phyloP scores from a whole-genome alignment of 2,888 invertebrate genomes.

The Caenorhabditis sulstoni region DNA sequence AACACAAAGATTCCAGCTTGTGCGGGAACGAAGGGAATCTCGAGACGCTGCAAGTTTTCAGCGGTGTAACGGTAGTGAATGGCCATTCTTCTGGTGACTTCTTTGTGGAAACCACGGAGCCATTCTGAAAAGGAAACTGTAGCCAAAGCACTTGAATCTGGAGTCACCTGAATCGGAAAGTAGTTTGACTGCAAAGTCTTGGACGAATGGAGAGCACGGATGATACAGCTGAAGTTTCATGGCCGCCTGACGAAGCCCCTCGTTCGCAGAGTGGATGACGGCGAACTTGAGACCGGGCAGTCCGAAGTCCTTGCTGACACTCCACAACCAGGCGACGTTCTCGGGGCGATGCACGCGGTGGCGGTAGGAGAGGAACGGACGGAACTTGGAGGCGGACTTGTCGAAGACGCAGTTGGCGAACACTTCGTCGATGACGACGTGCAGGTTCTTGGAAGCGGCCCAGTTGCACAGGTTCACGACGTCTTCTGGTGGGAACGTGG shows the following conservation, averaged over 20 bases:
- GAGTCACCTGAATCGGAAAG: conserved; percentile 65
- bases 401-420: conserved; percentile 69
- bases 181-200: conserved; percentile 65
- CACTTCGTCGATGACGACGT: conserved; percentile 72
- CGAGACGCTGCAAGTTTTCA: conserved; percentile 59
- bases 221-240: conserved; percentile 67
- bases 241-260: conserved; percentile 61
- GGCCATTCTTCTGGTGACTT: conserved; percentile 58
- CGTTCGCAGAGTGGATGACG: conserved; percentile 63
- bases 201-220: conserved; percentile 72
- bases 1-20: conserved; percentile 69
- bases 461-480: conserved; percentile 75
- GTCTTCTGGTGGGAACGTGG: conserved; percentile 71
- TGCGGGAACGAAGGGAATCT: conserved; percentile 64
- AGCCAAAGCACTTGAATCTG: too few relatives aligned
- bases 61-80: conserved; percentile 65
- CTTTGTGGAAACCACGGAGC: conserved; percentile 57
- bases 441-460: conserved; percentile 71
- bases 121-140: conserved; percentile 45
- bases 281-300: conserved; percentile 71
- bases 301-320: conserved; percentile 78
- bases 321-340: conserved; percentile 76
- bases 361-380: conserved; percentile 66
- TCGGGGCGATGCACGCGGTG: conserved; percentile 59
- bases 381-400: conserved; percentile 42